phyloP scores from a whole-genome alignment of 2,113 vertebrate genomes.

The Nothocercus julius region DNA sequence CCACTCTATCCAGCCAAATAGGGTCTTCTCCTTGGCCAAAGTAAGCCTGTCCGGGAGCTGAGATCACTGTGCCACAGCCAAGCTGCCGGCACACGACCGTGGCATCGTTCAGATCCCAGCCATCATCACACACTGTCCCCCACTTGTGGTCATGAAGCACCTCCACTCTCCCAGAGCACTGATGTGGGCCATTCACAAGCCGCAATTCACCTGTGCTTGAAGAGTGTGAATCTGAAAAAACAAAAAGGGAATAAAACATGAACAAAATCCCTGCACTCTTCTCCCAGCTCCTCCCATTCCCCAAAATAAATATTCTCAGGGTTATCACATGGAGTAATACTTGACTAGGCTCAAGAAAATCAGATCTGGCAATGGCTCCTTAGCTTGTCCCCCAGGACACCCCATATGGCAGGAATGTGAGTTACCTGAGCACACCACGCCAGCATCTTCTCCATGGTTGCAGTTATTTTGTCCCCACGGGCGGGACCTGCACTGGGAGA shows the following conservation, averaged over 20 bases:
- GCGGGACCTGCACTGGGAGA: background rate
- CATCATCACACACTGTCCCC: background rate
- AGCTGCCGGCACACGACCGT: conserved; percentile 16
- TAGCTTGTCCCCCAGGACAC: too few relatives aligned
- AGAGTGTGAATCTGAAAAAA: background rate
- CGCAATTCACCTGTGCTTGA: background rate
- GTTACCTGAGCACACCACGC: background rate
- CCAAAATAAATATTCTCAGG: background rate
- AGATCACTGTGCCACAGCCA: background rate
- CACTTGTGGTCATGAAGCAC: background rate
- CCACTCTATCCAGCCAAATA: background rate
- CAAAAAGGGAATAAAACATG: background rate
- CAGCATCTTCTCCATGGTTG: background rate
- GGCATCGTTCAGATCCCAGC: background rate
- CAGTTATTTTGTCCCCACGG: background rate
- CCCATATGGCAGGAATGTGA: too few relatives aligned
- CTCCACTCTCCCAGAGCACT: conserved; percentile 40
- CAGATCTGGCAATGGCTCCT: too few relatives aligned
- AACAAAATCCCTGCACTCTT: background rate
- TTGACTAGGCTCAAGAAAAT: too few relatives aligned
- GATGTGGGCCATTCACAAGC: background rate
- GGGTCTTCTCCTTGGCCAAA: background rate
- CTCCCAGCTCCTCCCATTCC: background rate
- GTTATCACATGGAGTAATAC: too few relatives aligned
- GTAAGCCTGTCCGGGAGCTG: background rate